Conservation (phyloP, 2,797 vertebrate species). For the Antrozous pallidus region DNA sequence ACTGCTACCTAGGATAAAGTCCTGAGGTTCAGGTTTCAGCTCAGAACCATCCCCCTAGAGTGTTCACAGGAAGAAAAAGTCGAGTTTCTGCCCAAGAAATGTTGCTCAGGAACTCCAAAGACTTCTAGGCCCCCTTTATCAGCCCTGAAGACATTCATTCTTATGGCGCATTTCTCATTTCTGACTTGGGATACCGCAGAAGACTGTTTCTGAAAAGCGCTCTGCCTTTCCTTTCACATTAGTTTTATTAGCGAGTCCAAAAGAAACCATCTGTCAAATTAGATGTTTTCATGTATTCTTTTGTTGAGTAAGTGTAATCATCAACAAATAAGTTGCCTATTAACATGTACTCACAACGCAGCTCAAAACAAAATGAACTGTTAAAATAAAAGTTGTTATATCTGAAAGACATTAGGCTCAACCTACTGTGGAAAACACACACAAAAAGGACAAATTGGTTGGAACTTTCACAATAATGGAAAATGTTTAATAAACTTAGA, state of each 20-base stretch:
- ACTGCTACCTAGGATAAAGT: neutral
- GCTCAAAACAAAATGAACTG: slow-evolving; percentile 36
- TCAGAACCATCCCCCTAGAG: neutral
- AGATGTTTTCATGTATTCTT: slow-evolving; percentile 19
- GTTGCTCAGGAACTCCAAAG: neutral
- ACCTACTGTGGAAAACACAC: neutral
- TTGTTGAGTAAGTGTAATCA: neutral
- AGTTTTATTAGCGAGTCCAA: slow-evolving; percentile 22
- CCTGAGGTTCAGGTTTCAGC: slow-evolving; percentile 6
- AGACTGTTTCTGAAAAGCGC: neutral
- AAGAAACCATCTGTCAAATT: slow-evolving; percentile 30
- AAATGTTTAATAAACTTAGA: slow-evolving; percentile 75
- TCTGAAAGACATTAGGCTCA: slow-evolving; percentile 11
- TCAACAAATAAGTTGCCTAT: slow-evolving; percentile 14
- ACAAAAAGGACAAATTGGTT: slow-evolving; percentile 24
- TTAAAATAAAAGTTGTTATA: neutral
- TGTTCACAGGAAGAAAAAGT: neutral
- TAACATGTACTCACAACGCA: neutral
- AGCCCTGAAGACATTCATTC: slow-evolving; percentile 4
- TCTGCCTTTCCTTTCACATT: slow-evolving; percentile 2
- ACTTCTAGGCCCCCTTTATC: neutral
- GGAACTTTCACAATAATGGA: slow-evolving; percentile 66
- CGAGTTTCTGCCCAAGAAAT: neutral
- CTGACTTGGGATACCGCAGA: neutral
- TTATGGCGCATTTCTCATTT: neutral